phyloP scores from a whole-genome alignment of 2,113 vertebrate species.

The Columbina picui region DNA sequence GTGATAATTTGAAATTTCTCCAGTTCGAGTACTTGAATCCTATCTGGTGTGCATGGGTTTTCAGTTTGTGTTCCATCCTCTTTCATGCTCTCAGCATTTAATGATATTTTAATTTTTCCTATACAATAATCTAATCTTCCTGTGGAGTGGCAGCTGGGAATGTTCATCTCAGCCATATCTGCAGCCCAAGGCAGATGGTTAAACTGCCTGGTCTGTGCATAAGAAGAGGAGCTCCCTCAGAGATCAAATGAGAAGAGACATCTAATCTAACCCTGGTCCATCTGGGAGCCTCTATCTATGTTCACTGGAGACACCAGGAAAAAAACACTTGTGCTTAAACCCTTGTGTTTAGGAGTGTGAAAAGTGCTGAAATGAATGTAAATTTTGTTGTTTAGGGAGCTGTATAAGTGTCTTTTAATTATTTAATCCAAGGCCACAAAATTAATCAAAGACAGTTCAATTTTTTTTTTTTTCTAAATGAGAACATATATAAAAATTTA shows the following conservation, averaged over 20 bases:
- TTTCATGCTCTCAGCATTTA: neutral
- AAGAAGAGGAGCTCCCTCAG: neutral
- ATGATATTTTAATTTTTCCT: neutral
- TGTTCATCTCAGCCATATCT: neutral
- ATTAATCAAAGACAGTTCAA: neutral
- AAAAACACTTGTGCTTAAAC: neutral
- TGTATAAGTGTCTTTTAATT: neutral
- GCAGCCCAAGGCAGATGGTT: neutral
- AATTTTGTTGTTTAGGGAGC: neutral
- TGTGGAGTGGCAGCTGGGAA: neutral
- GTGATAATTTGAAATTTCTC: rapidly evolving
- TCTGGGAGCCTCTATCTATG: neutral
- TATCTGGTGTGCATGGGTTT: neutral
- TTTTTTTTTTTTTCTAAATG: neutral
- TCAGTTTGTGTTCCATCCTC: neutral
- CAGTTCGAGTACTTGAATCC: neutral
- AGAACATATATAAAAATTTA: neutral
- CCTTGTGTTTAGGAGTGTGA: neutral
- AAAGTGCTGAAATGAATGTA: neutral
- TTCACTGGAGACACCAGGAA: neutral
- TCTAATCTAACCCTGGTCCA: neutral
- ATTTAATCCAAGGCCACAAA: neutral
- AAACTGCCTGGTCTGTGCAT: neutral
- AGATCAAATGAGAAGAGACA: neutral
- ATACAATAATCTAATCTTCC: neutral